Evolutionary conservation across 2,797 vertebrate species (phyloP).

Genomic region (Pipistrellus pygmaeus): DNA sequence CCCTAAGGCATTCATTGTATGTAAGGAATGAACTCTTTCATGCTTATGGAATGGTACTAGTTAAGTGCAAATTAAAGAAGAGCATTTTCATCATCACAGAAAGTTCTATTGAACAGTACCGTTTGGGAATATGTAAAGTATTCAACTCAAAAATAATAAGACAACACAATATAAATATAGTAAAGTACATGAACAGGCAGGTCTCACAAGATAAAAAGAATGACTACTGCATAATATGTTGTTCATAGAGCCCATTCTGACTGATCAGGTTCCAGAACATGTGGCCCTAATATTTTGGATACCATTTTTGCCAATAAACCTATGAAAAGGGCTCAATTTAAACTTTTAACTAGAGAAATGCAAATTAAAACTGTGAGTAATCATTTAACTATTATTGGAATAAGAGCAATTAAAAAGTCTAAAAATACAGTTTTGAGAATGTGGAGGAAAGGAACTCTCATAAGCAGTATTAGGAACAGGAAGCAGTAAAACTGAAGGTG

Average conservation of each 20-base stretch:
- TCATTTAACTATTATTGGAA: not conserved
- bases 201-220: constrained; percentile 9
- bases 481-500: not conserved
- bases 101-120: not conserved
- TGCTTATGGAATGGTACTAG: not conserved
- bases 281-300: not conserved
- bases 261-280: not conserved
- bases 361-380: not conserved
- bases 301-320: not conserved
- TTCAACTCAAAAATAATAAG: not conserved
- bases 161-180: not conserved
- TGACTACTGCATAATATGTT: not conserved
- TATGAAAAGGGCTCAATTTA: not conserved
- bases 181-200: not conserved
- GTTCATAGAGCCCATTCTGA: not conserved
- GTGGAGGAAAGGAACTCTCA: not conserved
- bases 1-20: not conserved
- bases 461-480: not conserved
- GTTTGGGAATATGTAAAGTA: not conserved
- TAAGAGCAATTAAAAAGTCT: not conserved
- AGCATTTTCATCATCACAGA: not conserved
- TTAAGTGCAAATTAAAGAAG: not conserved
- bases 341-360: not conserved
- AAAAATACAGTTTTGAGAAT: not conserved
- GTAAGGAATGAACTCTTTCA: not conserved